Base-by-base conservation (phyloP, 2,888 invertebrate species). In the Neoscelio sp. region DNA sequence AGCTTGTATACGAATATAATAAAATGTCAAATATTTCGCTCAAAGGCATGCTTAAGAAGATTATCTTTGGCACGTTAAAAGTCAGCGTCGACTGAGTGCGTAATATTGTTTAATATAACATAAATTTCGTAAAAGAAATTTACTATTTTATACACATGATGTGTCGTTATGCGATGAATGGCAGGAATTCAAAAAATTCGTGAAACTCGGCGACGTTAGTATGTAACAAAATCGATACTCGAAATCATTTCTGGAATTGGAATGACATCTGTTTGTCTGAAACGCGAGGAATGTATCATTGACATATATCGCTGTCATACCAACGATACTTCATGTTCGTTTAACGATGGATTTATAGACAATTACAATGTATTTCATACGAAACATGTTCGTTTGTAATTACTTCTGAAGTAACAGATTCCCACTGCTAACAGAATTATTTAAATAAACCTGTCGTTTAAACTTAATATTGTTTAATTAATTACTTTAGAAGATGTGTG, bases 21-120 rank as follows among this genome's bases (percentile, higher is more conserved):
- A 26, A 7, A 15, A 30, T 58, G 17, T 12, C 10, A 12, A 30
- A 18, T 30, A 35, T 46, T 35, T 15, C 10, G 20, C 35, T 62
- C 35, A 62, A 46, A 62, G 35, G 35, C 35, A 8, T 35, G 28
- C 30, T 30, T 46, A 62, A 62, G 33, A 62, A 62, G 33, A 62
- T 62, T 35, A 35, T 60, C 44, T 30, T 30, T 44, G 58, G 18
- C 30, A 18, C 15, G 12, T 0, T 18, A 8, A 44, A 58, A n/a
- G n/a, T 58, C 28, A 12, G 35, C 28, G 12, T 1, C 10, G 20
- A 17, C n/a, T n/a, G 8, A 17, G 28, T 30, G 30, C 2, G 30
- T 12, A n/a, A n/a, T n/a, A n/a, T n/a, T n/a, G 56, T 28, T 26
- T 28, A 26, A 58, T 58, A 38, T 54, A 40, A 5, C 5, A 17